These are phyloP conservation scores for Lepidotrigona ventralis DNA, from an alignment of 1,140 invertebrate species.

Conservation along the genomic window DNA sequence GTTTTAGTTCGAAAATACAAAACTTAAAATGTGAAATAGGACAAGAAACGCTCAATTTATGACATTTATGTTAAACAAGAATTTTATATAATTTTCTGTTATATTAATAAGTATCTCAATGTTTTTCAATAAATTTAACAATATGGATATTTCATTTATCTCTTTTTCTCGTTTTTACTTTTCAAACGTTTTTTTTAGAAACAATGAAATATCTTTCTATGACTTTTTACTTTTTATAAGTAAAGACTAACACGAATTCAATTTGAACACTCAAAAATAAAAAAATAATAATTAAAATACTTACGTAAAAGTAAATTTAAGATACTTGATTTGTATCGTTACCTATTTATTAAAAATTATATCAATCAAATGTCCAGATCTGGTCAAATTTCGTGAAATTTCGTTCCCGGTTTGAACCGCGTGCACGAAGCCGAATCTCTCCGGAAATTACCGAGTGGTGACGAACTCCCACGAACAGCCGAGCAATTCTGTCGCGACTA, in stretches of 20 bases:
- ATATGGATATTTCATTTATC: background rate
- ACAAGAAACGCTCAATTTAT: background rate
- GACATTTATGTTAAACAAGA: background rate
- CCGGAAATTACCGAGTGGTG: constrained; percentile 26
- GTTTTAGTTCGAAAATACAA: background rate
- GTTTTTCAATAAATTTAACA: background rate
- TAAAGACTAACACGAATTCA: too few relatives aligned
- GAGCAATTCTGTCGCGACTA: constrained; percentile 62
- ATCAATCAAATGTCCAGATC: background rate
- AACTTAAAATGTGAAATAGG: background rate
- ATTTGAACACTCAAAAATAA: too few relatives aligned
- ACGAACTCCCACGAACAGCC: constrained; percentile 71
- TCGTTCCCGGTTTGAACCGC: constrained; percentile 47
- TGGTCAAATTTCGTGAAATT: constrained; percentile 27
- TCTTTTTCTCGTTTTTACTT: background rate
- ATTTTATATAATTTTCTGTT: background rate
- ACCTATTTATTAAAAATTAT: background rate
- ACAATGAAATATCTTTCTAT: too few relatives aligned
- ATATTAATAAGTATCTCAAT: background rate
- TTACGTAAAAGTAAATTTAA: too few relatives aligned
- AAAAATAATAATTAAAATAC: too few relatives aligned
- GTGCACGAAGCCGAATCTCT: constrained; percentile 48
- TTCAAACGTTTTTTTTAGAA: background rate
- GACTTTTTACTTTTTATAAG: too few relatives aligned
- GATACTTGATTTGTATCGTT: background rate